Evolutionary conservation across 2,797 vertebrate genomes (phyloP).

Genomic region (Pteronotus mesoamericanus): DNA sequence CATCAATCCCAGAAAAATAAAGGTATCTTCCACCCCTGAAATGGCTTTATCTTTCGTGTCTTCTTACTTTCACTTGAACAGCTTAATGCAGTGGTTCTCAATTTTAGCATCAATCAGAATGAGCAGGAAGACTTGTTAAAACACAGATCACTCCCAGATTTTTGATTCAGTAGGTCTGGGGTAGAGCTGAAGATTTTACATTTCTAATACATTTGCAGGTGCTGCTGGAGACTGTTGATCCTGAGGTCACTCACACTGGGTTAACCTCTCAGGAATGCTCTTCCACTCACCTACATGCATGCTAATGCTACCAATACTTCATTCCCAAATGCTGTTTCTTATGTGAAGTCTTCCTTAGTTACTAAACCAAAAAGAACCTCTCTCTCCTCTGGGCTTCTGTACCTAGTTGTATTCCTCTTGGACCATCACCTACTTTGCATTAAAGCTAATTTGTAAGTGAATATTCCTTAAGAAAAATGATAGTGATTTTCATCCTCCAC

Average conservation of each 20-base stretch:
- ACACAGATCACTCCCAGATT: neutral
- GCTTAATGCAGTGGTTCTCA: neutral
- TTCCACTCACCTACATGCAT: neutral
- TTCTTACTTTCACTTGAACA: neutral
- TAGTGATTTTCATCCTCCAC: neutral
- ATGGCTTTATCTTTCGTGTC: neutral
- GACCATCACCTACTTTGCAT: neutral
- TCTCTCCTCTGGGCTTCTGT: neutral
- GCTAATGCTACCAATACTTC: neutral
- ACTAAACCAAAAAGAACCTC: slow-evolving; percentile 13
- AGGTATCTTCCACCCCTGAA: neutral
- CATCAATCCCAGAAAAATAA: neutral
- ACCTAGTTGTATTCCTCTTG: neutral
- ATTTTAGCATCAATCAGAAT: neutral
- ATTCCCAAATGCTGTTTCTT: neutral
- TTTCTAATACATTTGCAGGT: neutral
- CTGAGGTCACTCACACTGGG: neutral
- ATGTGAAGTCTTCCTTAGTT: neutral
- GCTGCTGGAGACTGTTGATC: neutral
- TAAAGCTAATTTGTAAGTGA: neutral
- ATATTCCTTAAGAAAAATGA: neutral
- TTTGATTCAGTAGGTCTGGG: neutral
- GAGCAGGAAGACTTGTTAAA: neutral
- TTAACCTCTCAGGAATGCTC: neutral
- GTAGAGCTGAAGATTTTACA: neutral